Base-by-base conservation (phyloP, 1,140 invertebrate species). In the Sycobia sp. region DNA sequence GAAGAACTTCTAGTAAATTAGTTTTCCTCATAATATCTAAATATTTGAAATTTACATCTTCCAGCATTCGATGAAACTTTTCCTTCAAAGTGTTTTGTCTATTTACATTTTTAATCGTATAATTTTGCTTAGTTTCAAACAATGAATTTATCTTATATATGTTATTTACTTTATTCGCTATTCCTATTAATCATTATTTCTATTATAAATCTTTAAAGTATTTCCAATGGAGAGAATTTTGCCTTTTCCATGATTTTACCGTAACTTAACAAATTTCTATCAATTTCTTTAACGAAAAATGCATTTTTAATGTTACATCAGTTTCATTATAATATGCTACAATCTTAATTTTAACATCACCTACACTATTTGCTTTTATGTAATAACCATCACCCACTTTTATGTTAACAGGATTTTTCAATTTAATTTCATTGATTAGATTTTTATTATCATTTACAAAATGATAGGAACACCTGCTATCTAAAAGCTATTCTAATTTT, bases 141-240 rank as follows among this genome's bases (percentile, higher is more conserved):
- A 23, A 22, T 39, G 29, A 39, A 39, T 38, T 56, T 8, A 63
- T 38, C 18, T 63, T 46, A 50, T 56, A 63, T 8, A 41, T 51
- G 39, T n/a, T 27, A 20, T 59, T 3, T 25, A n/a, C n/a, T n/a
- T 54, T 62, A n/a, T 55, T 27, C 39, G 65, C 29, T 27, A 56
- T 29, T 25, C 62, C 65, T 32, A 61, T 66, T 54, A 70, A 41
- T 20, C 57, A 46, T 56, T 49, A 23, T 64, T 22, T 10, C 44
- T 23, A 57, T 63, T 32, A 51, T 34, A 62, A 47, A 70, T 61
- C 54, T 64, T 61, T 44, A 50, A 23, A 20, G 10, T 60, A 41
- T 70, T 56, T 4, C 23, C 34, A 20, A 20, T 25, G 20, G 65
- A 67, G 20, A 68, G 22, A 43, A 68, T 60, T 61, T 54, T 67